These are phyloP conservation scores for Sphecodes monilicornis DNA, from an alignment of 2,888 invertebrate species.

Conservation along the genomic window DNA sequence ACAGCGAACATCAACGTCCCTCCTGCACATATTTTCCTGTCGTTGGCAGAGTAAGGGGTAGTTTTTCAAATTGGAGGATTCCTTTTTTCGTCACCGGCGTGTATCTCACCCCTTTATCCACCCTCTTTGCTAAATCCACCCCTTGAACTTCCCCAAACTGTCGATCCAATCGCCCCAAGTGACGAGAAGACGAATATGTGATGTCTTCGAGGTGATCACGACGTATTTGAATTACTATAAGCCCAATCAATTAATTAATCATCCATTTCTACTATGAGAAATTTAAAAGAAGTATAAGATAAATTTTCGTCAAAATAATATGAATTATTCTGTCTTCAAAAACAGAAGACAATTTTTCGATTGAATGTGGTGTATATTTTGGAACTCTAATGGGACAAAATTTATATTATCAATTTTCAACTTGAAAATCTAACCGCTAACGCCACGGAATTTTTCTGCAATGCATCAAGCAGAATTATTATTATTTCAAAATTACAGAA, in stretches of 20 bases:
- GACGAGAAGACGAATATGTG: conserved; percentile 25
- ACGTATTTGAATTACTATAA: not conserved
- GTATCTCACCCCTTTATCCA: not conserved
- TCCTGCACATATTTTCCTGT: not conserved
- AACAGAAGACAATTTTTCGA: too few species aligned
- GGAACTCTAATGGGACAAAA: too few species aligned
- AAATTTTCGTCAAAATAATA: too few species aligned
- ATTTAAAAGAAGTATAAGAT: too few species aligned
- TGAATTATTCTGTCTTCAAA: too few species aligned
- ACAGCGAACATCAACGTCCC: not conserved
- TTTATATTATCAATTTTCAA: too few species aligned
- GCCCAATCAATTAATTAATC: not conserved
- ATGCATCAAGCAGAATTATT: too few species aligned
- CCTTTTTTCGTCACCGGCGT: not conserved
- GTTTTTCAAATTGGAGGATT: conserved; percentile 8
- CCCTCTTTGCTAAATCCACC: not conserved
- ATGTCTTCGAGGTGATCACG: not conserved
- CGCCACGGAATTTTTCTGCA: too few species aligned
- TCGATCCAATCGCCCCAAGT: not conserved
- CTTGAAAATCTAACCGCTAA: too few species aligned
- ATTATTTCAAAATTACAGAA: too few species aligned
- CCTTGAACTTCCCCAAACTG: not conserved
- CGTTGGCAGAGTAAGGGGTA: conserved; percentile 8
- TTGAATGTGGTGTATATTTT: too few species aligned
- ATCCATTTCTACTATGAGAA: too few species aligned